Evolutionary conservation across 2,113 vertebrate species (phyloP), one percentile per base, ranked within the genome.

Genomic region (Chaetura pelagica): DNA sequence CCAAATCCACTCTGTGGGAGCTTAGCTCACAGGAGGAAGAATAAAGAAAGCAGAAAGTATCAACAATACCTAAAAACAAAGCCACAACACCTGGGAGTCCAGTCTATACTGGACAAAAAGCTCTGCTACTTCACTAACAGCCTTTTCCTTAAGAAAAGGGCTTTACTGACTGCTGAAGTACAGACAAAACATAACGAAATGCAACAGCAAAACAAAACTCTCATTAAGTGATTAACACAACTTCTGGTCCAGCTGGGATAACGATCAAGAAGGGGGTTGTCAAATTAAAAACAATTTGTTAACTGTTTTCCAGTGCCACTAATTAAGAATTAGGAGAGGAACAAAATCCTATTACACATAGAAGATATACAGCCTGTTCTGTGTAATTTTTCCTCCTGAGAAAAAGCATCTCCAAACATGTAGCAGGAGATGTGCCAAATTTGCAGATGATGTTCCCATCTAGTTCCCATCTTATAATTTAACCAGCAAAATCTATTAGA

Each of bases 241-340:
- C 81, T 95, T 67, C 79, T 86, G 46, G 59, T 52, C 67, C 72
- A 80, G 63, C 74, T 88, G 83, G 75, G 64, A 90, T 80, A 85
- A 90, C 4, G 42, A 80, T 42, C 72, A 74, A 94, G 61, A 74
- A 8, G 68, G 67, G 22, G 61, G 26, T 0, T 86, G 68, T 81
- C 68, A 86, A 80, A 90, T 88, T 85, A 90, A 95, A 88, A 26
- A 63, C 59, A 71, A 73, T 76, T 92, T 90, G 72, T 77, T 77
- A 94, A 85, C 51, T 48, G 51, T 62, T 92, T 88, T 78, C 51
- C 90, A 83, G 88, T 62, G 63, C 63, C 64, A 44, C 80, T 90
- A 90, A 93, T 92, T 93, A 90, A 62, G 71, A 83, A 72, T 46
- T 15, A 90, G 55, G n/a, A 83, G 46, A 87, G 27, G 91, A 94